Conservation (phyloP, 1,140 invertebrate species). For the Cydia fagiglandana region DNA sequence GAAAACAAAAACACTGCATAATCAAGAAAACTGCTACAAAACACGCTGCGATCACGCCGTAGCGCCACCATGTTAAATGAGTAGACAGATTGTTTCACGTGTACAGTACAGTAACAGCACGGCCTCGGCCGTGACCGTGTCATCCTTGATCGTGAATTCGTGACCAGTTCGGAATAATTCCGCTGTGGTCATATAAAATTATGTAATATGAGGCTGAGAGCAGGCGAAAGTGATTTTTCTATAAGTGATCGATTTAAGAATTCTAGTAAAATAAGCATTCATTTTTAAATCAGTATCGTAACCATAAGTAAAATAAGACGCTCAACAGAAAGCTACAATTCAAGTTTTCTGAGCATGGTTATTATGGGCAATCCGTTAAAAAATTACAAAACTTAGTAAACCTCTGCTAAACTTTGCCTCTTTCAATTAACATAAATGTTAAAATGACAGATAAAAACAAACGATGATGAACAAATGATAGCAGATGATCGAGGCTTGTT, state of each 20-base stretch:
- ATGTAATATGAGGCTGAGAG: not conserved
- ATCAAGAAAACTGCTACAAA: not conserved
- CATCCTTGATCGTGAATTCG: conserved; percentile 28
- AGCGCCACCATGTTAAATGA: not conserved
- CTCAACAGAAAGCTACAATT: too few relatives aligned
- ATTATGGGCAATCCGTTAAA: too few relatives aligned
- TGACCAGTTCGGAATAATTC: conserved; percentile 26
- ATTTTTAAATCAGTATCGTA: too few relatives aligned
- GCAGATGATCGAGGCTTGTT: too few relatives aligned
- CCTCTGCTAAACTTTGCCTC: too few relatives aligned
- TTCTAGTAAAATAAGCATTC: too few relatives aligned
- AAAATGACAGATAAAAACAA: not conserved
- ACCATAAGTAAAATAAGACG: too few relatives aligned
- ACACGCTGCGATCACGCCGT: not conserved
- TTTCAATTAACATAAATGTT: too few relatives aligned
- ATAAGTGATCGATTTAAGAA: too few relatives aligned
- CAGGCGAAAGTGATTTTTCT: not conserved
- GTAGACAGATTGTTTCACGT: not conserved
- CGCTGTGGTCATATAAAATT: not conserved
- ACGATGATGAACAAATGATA: not conserved
- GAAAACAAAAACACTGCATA: too few relatives aligned
- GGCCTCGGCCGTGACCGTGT: conserved; percentile 5
- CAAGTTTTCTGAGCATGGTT: too few relatives aligned
- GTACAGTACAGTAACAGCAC: not conserved
- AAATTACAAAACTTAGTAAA: too few relatives aligned